Evolutionary conservation across 2,113 vertebrate genomes (phyloP), one percentile per base, ranked within the genome.

Genomic region (Mugil cephalus): DNA sequence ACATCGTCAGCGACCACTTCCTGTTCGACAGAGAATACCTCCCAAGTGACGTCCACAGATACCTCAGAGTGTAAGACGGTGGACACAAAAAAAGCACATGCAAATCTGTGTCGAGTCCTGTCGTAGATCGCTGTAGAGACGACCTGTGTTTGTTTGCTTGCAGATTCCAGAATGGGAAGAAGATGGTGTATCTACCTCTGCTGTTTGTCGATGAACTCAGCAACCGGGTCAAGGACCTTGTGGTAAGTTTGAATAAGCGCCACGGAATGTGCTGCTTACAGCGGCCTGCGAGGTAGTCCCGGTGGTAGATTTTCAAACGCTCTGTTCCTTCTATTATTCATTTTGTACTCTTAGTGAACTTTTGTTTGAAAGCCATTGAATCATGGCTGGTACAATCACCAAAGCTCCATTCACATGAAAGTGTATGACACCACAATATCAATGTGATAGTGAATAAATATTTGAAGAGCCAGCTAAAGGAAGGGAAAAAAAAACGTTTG

Each of bases 201-300:
- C 93, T 99, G 86, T 99, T 99, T 93, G 95, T 99, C 24, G 98
- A 99, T 87, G 96, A 99, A 85, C 96, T 99, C 87, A 99, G 98
- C 91, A 99, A 96, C 89, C 93, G 98, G 60, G 96, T 98, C 79
- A 99, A 97, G 89, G 98, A 99, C 91, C 92, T 99, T 55, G 92
- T 96, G 94, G 98, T 99, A 88, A 92, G 95, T 88, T 83, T 45
- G 53, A 66, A 30, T 42, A 56, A 42, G 39, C 64, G 53, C 70
- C 39, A 69, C 54, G 18, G 7, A 64, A 58, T 12, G 30, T 19
- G 8, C 39, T 50, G 7, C 34, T 35, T 50, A 6, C 34, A 43
- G 24, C 7, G 40, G 9, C 10, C 6, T 9, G 6, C 14, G 7
- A 11, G 18, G 39, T 58, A n/a, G 11, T 24, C 10, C 53, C 59